Evolutionary conservation across 2,888 invertebrate genomes (phyloP), one percentile per base, ranked within the genome.

Genomic region (Athalia circularis): DNA sequence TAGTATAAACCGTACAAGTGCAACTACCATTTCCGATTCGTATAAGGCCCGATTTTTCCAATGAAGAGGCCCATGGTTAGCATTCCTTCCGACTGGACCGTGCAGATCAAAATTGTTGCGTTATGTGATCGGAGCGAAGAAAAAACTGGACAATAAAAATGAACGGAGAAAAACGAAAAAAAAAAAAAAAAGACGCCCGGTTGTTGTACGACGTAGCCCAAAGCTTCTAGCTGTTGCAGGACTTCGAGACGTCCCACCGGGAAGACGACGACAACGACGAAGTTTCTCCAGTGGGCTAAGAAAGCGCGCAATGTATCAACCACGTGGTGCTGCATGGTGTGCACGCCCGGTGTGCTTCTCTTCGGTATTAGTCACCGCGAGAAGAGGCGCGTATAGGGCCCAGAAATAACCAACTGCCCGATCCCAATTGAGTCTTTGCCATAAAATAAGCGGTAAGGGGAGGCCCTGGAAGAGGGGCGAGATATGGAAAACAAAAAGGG

Each of bases 291-390:
- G 87, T 87, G 89, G 87, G 88, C 90, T 29, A 90, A 88, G 89
- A 89, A 88, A 90, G 83, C 85, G 88, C 89, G 90, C 86, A 91
- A 91, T 92, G 90, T 91, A 92, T 92, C 92, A 92, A 91, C 91
- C 84, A 84, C 85, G 91, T 92, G 92, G 92, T 92, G 92, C 92
- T 91, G 91, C 29, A 29, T 29, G 92, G 91, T 92, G 91, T 91
- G 91, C 91, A 91, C 91, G 92, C 92, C 91, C 92, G 92, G 92
- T 92, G 75, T 29, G 75, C 75, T 61, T 15, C 62, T 11, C 59
- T 59, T 43, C 75, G 75, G 92, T 92, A 93, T 93, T 93, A 93
- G 93, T 93, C 92, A 92, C 91, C 91, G 92, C 92, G 92, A 91
- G 92, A 92, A 92, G 92, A n/a, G n/a, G n/a, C n/a, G n/a, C n/a